Evolutionary conservation across 2,888 invertebrate genomes (phyloP).

Genomic region (Watsonalla binaria): DNA sequence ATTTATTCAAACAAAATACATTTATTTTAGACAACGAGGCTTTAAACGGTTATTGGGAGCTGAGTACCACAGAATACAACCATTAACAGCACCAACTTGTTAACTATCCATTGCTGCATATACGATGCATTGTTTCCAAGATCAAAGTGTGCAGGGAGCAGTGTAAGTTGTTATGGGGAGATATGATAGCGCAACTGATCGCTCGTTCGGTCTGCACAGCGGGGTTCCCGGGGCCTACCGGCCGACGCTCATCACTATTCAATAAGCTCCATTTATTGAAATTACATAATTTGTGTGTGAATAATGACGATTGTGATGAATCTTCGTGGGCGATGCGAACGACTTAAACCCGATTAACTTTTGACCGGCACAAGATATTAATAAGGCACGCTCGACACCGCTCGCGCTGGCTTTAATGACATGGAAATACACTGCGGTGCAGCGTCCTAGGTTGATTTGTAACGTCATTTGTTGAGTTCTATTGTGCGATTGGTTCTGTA

Average conservation of each 20-base stretch:
- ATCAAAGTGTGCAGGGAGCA: constrained; percentile 11
- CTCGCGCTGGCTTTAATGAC: constrained; percentile 48
- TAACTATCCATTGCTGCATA: constrained; percentile 26
- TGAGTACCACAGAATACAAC: constrained; percentile 25
- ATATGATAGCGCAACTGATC: constrained; percentile 28
- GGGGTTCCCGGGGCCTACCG: constrained; percentile 70
- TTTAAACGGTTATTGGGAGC: constrained; percentile 60
- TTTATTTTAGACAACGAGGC: constrained; percentile 67
- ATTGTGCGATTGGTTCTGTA: constrained; percentile 21
- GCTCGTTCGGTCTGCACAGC: constrained; percentile 37
- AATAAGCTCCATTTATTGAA: constrained; percentile 78
- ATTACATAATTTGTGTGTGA: constrained; percentile 79
- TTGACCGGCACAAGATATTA: constrained; percentile 73
- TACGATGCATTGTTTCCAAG: not conserved
- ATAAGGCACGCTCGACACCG: constrained; percentile 63
- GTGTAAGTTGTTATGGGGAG: constrained; percentile 20
- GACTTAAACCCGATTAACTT: constrained; percentile 78
- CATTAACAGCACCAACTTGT: constrained; percentile 2
- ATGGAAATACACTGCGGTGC: constrained; percentile 58
- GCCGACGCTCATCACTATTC: constrained; percentile 78
- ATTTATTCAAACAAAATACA: constrained; percentile 70
- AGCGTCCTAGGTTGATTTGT: constrained; percentile 37
- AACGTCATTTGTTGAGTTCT: constrained; percentile 41
- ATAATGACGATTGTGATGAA: constrained; percentile 79
- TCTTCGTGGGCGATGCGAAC: constrained; percentile 76